Evolutionary conservation across 2,113 vertebrate species (phyloP), one percentile per base, ranked within the genome.

Genomic region (Proteles cristata): DNA sequence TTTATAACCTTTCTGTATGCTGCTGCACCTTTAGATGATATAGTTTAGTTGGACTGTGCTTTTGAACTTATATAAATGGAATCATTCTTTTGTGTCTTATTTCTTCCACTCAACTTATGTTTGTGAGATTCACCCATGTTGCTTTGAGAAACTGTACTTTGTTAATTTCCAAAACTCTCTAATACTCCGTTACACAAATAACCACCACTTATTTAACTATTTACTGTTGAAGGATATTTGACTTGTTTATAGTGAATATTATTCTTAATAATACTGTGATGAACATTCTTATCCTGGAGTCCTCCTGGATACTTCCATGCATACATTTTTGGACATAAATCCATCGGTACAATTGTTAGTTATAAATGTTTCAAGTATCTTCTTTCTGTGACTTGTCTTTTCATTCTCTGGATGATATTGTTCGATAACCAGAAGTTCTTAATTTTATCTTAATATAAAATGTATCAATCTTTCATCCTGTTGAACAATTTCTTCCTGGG

Each of bases 371-470:
- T 91, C 8, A 50, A 15, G 5, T 82, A 39, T 50, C 25, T 91
- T 80, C 45, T 16, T 8, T 82, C 5, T 94, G 39, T n/a, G 19
- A 53, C 33, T 55, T 79, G 45, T 7, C 28, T 97, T 95, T 85
- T 43, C 19, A 69, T 82, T 95, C 16, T 69, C 26, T 85, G 50
- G 50, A 33, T 25, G 14, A 58, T 53, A 39, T 88, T 35, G 74
- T 96, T 97, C 80, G 35, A 91, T 69, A 92, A 94, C 26, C 3
- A 63, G 33, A 74, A 28, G 2, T 89, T 65, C 39, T 95, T 76
- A 33, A 76, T 74, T 94, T 94, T 95, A 92, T 90, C 69, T 87
- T 88, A 69, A 77, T 58, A 71, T 95, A 94, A 90, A 92, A 73
- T 71, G 4, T 85, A 61, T n/a, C 61, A 80, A 58, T 71, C 0